Base-by-base conservation (phyloP, 2,797 vertebrate genomes). In the Tachyglossus aculeatus region DNA sequence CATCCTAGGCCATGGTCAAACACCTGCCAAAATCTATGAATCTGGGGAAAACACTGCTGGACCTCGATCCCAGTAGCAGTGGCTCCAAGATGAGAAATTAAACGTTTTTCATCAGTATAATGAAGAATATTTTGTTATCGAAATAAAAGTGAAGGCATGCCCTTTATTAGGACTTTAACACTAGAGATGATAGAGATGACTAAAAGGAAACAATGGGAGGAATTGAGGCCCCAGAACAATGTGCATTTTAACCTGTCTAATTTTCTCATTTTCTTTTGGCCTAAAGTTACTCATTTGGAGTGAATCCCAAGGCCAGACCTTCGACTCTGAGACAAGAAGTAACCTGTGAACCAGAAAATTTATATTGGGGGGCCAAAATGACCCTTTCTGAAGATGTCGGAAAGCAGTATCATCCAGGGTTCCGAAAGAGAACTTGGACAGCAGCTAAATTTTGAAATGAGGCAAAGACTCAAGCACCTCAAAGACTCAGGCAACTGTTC, bases 401-500 rank as follows among this genome's bases (percentile, higher is more conserved):
- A 47, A 71, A 47, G 31, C 56, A 52, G 10, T 38, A 24, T 51
- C 12, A 14, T 4, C 32, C 25, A 36, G 6, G 25, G 8, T 43
- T 34, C 16, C 31, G 39, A 59, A 53, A 63, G 21, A 11, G 29
- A 56, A 44, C 32, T 38, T 16, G 68, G 47, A n/a, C 25, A 4
- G 2, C 7, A 7, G 48, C 51, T 53, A 44, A 65, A 18, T 16
- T 33, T 56, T 66, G n/a, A 37, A 58, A 25, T 37, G 21, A 63
- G 15, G 9, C 36, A 60, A 76, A 80, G 18, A 60, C 29, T 77
- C 60, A 71, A 65, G 32, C 25, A 27, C 60, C 57, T 81, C 5
- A 62, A 82, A 89, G 74, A 84, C 71, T 74, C 57, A 78, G 80
- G 73, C 52, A 75, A 50, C 51, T 64, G 22, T 86, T 91, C 75